Base-by-base conservation (phyloP, 2,888 invertebrate species). In the Bombylius major region DNA sequence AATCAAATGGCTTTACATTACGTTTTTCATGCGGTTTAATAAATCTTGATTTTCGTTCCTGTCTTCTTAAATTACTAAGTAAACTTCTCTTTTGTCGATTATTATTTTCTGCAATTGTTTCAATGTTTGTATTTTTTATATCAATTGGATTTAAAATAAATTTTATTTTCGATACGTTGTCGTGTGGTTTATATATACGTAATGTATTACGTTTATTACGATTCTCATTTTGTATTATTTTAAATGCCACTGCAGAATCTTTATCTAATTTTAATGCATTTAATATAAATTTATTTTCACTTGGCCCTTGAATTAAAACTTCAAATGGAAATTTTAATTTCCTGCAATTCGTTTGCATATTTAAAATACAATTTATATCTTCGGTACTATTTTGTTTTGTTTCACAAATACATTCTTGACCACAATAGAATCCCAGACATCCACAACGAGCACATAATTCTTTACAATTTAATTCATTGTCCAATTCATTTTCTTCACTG, bases 361-460 rank as follows among this genome's bases (percentile, higher is more conserved):
- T 62, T 34, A 64, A 63, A 9, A 73, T 67, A 50, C 73, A 73
- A 47, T 70, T 65, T 34, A 68, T 70, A 46, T 71, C 70, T 4
- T 63, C 60, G n/a, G 45, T 34, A 42, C 66, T 65, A 8, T 70
- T 67, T n/a, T 68, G 65, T 59, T 69, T 69, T 51, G 73, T 75
- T 59, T 75, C 75, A 55, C 75, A 75, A 39, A 75, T 70, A 54
- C 75, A 75, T 57, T 75, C 73, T 56, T 75, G 75, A 5, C 74
- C 75, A 45, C 75, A 75, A 58, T 73, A 75, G 64, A 74, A 75
- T 34, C 69, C 73, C 52, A 69, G 58, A 53, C 74, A 74, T 23
- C 68, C 68, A 50, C 75, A 75, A 9, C 70, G 68, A 45, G 65
- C 67, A 46, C 75, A 75, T 5, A 73, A 65, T 1, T 66, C 61